These are phyloP conservation scores for Semnopithecus entellus DNA, from an alignment of 2,113 vertebrate genomes.

Conservation along the genomic window DNA sequence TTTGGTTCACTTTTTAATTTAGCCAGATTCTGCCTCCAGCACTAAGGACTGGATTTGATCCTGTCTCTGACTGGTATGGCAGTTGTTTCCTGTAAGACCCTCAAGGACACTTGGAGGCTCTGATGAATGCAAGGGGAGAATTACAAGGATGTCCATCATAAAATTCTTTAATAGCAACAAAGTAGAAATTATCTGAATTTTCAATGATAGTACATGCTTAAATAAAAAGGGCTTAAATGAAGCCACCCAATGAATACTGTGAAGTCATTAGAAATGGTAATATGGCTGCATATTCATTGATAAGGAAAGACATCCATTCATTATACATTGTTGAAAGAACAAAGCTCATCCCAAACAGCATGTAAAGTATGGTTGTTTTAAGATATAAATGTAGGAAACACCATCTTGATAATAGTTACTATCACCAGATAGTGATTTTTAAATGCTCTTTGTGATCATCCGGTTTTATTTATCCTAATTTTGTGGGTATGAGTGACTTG, in stretches of 20 bases:
- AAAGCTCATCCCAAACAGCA: neutral
- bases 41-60: neutral
- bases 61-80: neutral
- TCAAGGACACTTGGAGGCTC: neutral
- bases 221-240: conserved; percentile 24
- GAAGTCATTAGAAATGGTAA: neutral
- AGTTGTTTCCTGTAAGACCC: neutral
- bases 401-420: neutral
- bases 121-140: neutral
- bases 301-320: neutral
- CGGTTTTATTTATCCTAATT: neutral
- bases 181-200: neutral
- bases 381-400: neutral
- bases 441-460: neutral
- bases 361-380: neutral
- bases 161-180: neutral
- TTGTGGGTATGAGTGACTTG: neutral
- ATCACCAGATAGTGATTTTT: neutral
- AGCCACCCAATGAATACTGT: neutral
- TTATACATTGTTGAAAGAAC: neutral
- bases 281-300: neutral
- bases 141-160: neutral
- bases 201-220: neutral
- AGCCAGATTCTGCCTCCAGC: neutral
- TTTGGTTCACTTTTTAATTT: neutral